A percentile compares a stretch with the other conserved stretches of the same genome.
phyloP scores from a whole-genome alignment of 1,140 invertebrate species.

The Leptopilina boulardi region DNA sequence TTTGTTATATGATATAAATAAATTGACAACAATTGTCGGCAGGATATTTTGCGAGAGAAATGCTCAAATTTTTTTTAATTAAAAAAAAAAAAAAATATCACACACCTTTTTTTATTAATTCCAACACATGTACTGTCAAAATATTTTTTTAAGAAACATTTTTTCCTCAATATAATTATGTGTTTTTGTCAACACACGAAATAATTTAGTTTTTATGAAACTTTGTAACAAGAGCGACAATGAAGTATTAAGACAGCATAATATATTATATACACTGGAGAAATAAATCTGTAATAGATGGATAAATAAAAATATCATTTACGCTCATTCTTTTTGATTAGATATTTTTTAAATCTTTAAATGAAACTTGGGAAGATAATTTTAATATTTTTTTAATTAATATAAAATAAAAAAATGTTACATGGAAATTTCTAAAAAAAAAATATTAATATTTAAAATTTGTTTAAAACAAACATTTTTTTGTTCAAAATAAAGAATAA shows the following conservation, averaged over 20 bases:
- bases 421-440: too few relatives aligned
- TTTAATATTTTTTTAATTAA: too few relatives aligned
- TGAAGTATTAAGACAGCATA: slow-evolving; percentile 21
- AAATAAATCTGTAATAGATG: slow-evolving; percentile 11
- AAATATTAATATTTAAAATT: too few relatives aligned
- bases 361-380: too few relatives aligned
- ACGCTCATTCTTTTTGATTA: neutral
- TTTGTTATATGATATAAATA: neutral
- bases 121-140: neutral
- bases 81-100: too few relatives aligned
- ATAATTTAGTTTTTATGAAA: neutral
- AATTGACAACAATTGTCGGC: neutral
- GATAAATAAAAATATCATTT: neutral
- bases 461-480: too few relatives aligned
- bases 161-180: neutral
- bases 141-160: too few relatives aligned
- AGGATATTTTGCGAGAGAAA: neutral
- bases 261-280: slow-evolving; percentile 16
- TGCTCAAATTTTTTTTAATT: neutral
- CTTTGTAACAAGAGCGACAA: slow-evolving; percentile 17
- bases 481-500: too few relatives aligned
- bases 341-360: neutral
- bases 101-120: neutral
- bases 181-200: neutral
- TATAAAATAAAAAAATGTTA: too few relatives aligned